These are phyloP conservation scores for Aspidiotus rigidus DNA, from an alignment of 2,888 invertebrate genomes.

Conservation along the genomic window DNA sequence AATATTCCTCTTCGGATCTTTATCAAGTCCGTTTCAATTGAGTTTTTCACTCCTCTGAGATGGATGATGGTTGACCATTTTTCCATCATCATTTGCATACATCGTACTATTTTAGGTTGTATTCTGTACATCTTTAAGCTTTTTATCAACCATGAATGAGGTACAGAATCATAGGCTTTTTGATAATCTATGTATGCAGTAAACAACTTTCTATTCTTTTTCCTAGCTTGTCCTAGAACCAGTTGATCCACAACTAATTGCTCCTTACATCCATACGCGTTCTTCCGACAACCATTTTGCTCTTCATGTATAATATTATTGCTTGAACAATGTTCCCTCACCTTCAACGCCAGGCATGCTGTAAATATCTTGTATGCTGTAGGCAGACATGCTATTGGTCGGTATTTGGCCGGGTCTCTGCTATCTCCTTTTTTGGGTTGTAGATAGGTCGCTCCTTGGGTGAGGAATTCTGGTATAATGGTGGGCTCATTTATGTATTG, in stretches of 20 bases:
- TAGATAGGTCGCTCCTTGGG: slow-evolving; percentile 23
- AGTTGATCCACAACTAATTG: slow-evolving; percentile 10
- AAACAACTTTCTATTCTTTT: slow-evolving; percentile 17
- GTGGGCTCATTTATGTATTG: neutral
- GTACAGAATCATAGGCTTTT: slow-evolving; percentile 24
- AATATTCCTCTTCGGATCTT: neutral
- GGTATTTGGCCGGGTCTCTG: slow-evolving; percentile 28
- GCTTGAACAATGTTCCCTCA: neutral
- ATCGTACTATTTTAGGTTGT: neutral
- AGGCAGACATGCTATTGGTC: slow-evolving; percentile 30
- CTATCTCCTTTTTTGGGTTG: slow-evolving; percentile 17
- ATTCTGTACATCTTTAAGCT: neutral
- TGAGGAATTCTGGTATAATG: slow-evolving; percentile 21
- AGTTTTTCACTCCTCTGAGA: neutral
- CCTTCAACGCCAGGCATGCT: neutral
- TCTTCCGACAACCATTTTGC: neutral
- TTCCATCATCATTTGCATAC: neutral
- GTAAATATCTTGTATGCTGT: slow-evolving; percentile 1
- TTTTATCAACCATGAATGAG: neutral
- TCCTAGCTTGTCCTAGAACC: slow-evolving; percentile 14
- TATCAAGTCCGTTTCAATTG: neutral
- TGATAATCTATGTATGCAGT: slow-evolving; percentile 30
- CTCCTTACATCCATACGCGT: slow-evolving; percentile 2
- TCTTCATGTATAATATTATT: neutral
- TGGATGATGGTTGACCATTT: slow-evolving; percentile 2